Percentiles rank a stretch among this genome's conserved stretches.
Evolutionary conservation across 2,113 vertebrate species (phyloP).

Genomic region (Zeus faber): DNA sequence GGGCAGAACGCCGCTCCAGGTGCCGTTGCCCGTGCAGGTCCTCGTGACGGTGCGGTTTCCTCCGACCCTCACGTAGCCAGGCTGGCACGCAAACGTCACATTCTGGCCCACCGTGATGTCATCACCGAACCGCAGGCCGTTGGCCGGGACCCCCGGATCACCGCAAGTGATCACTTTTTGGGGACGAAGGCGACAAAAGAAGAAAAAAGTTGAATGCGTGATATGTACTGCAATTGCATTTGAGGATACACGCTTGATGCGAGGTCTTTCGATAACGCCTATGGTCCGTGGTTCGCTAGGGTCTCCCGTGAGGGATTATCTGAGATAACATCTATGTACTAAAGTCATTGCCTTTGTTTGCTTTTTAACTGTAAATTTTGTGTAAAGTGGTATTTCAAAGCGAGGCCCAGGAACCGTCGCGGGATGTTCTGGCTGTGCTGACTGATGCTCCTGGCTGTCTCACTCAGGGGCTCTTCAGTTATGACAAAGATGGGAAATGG

Average conservation of each 20-base stretch:
- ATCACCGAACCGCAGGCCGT: conserved; percentile 87
- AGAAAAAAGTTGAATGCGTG: conserved; percentile 19
- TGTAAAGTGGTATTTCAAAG: neutral
- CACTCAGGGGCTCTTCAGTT: conserved; percentile 4
- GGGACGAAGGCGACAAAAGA: neutral
- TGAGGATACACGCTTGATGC: no score
- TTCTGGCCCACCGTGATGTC: conserved; percentile 90
- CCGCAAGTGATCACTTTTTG: conserved; percentile 91
- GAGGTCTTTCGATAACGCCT: no score
- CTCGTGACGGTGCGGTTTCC: conserved; percentile 69
- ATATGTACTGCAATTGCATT: neutral
- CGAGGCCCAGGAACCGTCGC: neutral
- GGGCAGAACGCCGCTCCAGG: conserved; percentile 88
- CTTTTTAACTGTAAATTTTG: neutral
- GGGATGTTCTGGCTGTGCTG: neutral
- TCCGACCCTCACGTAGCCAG: conserved; percentile 85
- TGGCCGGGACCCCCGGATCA: conserved; percentile 91
- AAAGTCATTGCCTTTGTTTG: neutral
- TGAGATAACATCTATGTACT: neutral
- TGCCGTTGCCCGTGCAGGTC: conserved; percentile 90
- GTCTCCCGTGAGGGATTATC: no score
- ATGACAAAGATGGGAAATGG: conserved; percentile 7
- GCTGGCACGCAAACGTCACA: conserved; percentile 89
- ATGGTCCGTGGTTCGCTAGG: no score
- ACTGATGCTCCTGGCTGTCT: neutral